phyloP scores from a whole-genome alignment of 2,888 invertebrate species.

The Chironomus riparius region DNA sequence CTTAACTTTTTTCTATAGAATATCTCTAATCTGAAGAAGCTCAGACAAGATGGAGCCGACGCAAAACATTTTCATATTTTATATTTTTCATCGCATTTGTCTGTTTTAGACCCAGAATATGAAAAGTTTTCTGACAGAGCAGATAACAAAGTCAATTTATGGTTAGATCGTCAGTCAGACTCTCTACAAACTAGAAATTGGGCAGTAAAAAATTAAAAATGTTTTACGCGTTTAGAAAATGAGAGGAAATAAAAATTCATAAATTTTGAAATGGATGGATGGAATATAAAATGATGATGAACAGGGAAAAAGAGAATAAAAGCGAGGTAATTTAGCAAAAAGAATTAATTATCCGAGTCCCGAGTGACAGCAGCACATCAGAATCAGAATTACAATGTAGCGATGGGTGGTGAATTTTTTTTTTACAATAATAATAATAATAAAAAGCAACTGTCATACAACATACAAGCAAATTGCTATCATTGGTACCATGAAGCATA shows the following conservation, averaged over 20 bases:
- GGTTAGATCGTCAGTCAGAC: too few species aligned
- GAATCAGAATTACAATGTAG: not conserved
- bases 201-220: not conserved
- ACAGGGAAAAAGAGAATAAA: not conserved
- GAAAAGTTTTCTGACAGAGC: too few species aligned
- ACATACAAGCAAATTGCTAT: not conserved
- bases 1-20: too few species aligned
- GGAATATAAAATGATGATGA: not conserved
- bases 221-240: not conserved
- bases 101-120: too few species aligned
- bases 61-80: too few species aligned
- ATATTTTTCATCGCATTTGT: too few species aligned
- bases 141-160: too few species aligned
- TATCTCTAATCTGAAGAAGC: too few species aligned
- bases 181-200: too few species aligned
- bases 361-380: not conserved
- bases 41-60: too few species aligned
- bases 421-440: too few species aligned
- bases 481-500: not conserved
- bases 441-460: too few species aligned
- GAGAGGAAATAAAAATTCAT: not conserved
- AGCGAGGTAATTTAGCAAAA: not conserved
- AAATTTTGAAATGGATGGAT: not conserved
- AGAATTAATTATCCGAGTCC: constrained; percentile 1
- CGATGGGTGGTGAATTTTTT: not conserved